Percentiles rank a stretch among this genome's conserved stretches.
Evolutionary conservation across 2,888 invertebrate species (phyloP).

Genomic region (Andrena praecox): DNA sequence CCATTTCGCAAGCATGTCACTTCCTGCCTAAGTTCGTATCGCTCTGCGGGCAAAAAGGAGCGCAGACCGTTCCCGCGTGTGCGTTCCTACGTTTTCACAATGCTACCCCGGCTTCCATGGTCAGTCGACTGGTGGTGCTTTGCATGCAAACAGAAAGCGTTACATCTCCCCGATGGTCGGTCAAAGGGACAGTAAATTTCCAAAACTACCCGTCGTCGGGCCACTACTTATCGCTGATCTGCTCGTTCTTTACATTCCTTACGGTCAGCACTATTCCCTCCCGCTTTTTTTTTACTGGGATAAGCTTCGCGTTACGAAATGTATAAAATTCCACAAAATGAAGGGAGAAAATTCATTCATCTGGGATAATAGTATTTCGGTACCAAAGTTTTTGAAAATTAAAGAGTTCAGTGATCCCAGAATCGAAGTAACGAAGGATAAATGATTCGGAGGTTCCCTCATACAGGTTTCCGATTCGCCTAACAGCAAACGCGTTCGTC

Average conservation of each 20-base stretch:
- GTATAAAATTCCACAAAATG: neutral
- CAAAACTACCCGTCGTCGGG: slow-evolving; percentile 63
- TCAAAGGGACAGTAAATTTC: slow-evolving; percentile 69
- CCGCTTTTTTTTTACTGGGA: neutral
- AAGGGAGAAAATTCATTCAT: too few relatives aligned
- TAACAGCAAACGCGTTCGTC: neutral
- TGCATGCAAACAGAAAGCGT: slow-evolving; percentile 74
- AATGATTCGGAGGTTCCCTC: neutral
- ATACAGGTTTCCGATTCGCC: neutral
- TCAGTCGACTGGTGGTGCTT: slow-evolving; percentile 73
- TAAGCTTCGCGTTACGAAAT: neutral
- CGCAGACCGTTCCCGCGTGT: slow-evolving; percentile 50
- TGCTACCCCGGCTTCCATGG: slow-evolving; percentile 64
- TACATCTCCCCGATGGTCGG: slow-evolving; percentile 62
- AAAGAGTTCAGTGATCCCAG: neutral
- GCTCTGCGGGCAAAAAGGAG: slow-evolving; percentile 63
- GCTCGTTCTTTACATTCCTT: slow-evolving; percentile 44
- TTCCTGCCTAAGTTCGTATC: slow-evolving; percentile 73
- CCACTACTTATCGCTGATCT: slow-evolving; percentile 58
- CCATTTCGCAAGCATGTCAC: slow-evolving; percentile 75
- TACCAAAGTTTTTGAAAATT: neutral
- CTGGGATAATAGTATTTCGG: neutral
- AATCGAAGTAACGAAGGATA: too few relatives aligned
- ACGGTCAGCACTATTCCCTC: slow-evolving; percentile 12
- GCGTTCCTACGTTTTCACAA: slow-evolving; percentile 65